Conservation (phyloP, 2,113 vertebrate genomes). For the Eurypyga helias region DNA sequence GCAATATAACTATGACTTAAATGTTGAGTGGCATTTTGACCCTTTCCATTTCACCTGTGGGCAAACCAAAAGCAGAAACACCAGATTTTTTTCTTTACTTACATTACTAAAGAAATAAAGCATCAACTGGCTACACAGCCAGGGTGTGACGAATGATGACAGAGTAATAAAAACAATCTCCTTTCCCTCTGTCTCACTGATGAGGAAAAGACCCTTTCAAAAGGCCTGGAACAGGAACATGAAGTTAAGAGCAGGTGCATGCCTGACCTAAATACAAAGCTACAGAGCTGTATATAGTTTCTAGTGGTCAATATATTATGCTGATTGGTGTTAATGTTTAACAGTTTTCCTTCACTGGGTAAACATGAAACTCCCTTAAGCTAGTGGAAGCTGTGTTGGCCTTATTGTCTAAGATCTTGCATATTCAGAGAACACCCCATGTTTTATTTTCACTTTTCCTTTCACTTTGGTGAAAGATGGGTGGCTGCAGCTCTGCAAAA, state of each 20-base stretch:
- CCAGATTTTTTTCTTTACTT: neutral
- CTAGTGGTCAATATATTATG: neutral
- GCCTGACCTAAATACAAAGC: neutral
- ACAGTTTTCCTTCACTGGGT: neutral
- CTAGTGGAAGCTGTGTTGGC: neutral
- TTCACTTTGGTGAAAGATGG: neutral
- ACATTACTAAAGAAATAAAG: neutral
- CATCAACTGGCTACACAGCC: neutral
- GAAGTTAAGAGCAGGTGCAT: neutral
- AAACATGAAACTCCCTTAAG: neutral
- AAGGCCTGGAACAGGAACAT: neutral
- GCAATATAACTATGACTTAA: conserved; percentile 44
- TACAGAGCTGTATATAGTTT: neutral
- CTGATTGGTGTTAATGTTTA: neutral
- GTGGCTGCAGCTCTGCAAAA: neutral
- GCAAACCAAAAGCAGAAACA: conserved; percentile 39
- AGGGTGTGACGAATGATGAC: neutral
- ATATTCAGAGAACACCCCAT: neutral
- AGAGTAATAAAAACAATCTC: neutral
- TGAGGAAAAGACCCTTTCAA: neutral
- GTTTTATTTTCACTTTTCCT: neutral
- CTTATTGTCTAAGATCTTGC: neutral
- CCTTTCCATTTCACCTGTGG: conserved; percentile 9
- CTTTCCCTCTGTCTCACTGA: neutral
- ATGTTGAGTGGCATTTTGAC: conserved; percentile 31